Evolutionary conservation across 2,888 invertebrate species (phyloP).

Genomic region (Lissocephala sabroskyi): DNA sequence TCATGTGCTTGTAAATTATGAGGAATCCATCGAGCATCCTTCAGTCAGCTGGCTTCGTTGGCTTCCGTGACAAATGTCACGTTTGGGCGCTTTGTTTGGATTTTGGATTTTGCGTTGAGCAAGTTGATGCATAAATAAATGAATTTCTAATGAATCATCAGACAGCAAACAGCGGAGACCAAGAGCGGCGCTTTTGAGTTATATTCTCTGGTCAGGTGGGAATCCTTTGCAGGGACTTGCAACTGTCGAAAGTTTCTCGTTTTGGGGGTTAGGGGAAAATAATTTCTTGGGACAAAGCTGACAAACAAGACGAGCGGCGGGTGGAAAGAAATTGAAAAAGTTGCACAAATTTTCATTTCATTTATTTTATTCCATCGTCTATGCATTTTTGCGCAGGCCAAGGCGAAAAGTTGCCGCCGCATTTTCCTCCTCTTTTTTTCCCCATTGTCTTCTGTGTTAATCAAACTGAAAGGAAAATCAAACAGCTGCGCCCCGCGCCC

Average conservation of each 20-base stretch:
- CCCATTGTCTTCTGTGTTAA: too few relatives aligned
- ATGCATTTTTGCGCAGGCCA: too few relatives aligned
- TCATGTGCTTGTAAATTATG: too few relatives aligned
- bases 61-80: constrained; percentile 29
- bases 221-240: too few relatives aligned
- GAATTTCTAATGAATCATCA: constrained; percentile 41
- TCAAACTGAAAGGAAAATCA: not conserved
- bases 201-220: constrained; percentile 12
- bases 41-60: not conserved
- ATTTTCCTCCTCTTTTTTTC: too few relatives aligned
- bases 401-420: too few relatives aligned
- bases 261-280: constrained; percentile 24
- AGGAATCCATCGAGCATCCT: too few relatives aligned
- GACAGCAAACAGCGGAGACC: not conserved
- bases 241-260: constrained; percentile 12
- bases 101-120: constrained; percentile 22
- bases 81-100: constrained; percentile 28
- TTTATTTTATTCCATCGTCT: too few relatives aligned
- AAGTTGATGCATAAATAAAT: constrained; percentile 50
- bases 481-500: not conserved
- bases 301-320: constrained; percentile 5
- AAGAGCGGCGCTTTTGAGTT: not conserved
- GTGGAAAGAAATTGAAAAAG: constrained; percentile 34
- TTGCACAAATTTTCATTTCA: constrained; percentile 26
- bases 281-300: constrained; percentile 41